phyloP scores from a whole-genome alignment of 1,140 invertebrate species.

The Drosophila equinoxialis region DNA sequence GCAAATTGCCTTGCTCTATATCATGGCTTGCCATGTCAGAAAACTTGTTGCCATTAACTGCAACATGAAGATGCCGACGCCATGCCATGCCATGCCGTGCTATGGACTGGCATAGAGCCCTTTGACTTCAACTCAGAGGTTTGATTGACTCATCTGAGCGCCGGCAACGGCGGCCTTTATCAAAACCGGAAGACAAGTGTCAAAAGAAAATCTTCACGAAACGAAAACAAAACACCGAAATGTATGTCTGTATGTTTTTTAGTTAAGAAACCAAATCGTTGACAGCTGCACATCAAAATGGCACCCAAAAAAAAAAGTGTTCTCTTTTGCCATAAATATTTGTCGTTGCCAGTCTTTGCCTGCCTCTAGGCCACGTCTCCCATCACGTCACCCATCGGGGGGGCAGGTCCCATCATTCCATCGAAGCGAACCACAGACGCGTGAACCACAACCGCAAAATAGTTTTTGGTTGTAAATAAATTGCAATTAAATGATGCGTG shows the following conservation, averaged over 20 bases:
- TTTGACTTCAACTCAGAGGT: slow-evolving; percentile 21
- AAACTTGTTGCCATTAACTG: slow-evolving; percentile 53
- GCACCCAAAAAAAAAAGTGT: slow-evolving; percentile 30
- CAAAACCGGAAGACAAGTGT: slow-evolving; percentile 59
- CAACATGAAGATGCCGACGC: slow-evolving; percentile 36
- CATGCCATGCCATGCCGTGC: slow-evolving; percentile 26
- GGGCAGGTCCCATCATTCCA: not conserved
- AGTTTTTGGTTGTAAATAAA: slow-evolving; percentile 11
- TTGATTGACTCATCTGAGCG: slow-evolving; percentile 45
- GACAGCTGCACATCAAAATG: slow-evolving; percentile 74
- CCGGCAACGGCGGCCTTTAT: slow-evolving; percentile 21
- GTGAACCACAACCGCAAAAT: slow-evolving; percentile 10
- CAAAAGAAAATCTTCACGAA: slow-evolving; percentile 42
- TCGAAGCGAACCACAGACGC: slow-evolving; percentile 4
- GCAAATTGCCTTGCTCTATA: slow-evolving; percentile 43
- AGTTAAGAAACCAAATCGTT: slow-evolving; percentile 29
- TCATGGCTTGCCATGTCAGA: slow-evolving; percentile 43
- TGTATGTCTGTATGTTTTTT: not conserved
- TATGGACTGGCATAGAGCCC: slow-evolving; percentile 28
- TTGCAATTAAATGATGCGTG: slow-evolving; percentile 56
- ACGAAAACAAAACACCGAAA: not conserved
- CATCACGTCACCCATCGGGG: not conserved
- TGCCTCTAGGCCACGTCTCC: not conserved
- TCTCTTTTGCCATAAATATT: slow-evolving; percentile 24
- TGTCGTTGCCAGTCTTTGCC: not conserved